Base-by-base conservation (phyloP, 1,140 invertebrate genomes). In the Formica selysi region DNA sequence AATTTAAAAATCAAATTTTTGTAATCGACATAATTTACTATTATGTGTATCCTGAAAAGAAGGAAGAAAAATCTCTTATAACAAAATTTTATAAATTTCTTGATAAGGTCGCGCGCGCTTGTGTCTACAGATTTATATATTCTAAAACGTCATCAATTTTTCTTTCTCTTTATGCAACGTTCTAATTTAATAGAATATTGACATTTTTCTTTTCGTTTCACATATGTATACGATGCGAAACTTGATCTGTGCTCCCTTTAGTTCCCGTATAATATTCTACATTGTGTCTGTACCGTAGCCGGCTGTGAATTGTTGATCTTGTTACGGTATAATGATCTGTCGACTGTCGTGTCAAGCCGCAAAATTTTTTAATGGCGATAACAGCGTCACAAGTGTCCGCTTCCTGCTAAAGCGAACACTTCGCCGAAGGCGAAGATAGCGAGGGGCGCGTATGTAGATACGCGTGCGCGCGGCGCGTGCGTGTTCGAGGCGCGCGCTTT, bases 341-440 rank as follows among this genome's bases (percentile, higher is more conserved):
- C 68, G 38, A 13, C 79, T 19, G 65, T 11, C 48, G 84, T 11
- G 29, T 76, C 36, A 51, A 59, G 51, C 54, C 76, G 65, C 36
- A 61, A 84, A 85, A 67, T 76, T 76, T 86, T 85, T 76, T 89
- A 86, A 91, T 89, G 80, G 68, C 57, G 86, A 81, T 89, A 91
- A 91, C 85, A 81, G 81, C 85, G 86, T 76, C 78, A 91, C 87
- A 93, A 93, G 90, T 93, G 91, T 89, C 71, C 85, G 91, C 89
- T 93, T 93, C 92, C 92, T 93, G 91, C 68, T 90, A 73, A 26
- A 22, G 67, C 57, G 68, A 54, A 57, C 41, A 26, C 48, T 80
- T 68, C 22, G 38, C 19, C 71, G 13, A 29, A 65, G 65, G 8
- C 76, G 19, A 32, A 62, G 76, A 65, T 85, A 59, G 44, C 80